A percentile compares a stretch with the other conserved stretches of the same genome.
Evolutionary conservation across 1,140 invertebrate species (phyloP).

Genomic region (Atopsyche davidsoni): DNA sequence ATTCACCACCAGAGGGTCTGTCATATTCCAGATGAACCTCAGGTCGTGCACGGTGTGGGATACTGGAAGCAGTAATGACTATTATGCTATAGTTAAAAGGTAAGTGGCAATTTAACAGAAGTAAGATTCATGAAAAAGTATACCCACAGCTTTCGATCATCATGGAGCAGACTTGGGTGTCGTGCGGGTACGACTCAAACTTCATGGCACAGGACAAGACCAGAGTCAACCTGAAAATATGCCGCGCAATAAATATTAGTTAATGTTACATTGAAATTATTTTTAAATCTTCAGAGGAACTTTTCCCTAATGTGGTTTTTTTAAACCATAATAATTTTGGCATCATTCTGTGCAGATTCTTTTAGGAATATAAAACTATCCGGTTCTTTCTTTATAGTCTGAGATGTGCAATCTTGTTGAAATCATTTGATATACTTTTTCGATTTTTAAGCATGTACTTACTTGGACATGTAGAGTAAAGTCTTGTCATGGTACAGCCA

Average conservation of each 20-base stretch:
- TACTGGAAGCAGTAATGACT: conserved; percentile 51
- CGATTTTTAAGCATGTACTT: conserved; percentile 39
- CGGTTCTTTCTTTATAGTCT: no score
- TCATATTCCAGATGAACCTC: conserved; percentile 83
- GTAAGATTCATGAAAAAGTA: conserved; percentile 17
- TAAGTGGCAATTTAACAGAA: no score
- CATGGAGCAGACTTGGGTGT: conserved; percentile 85
- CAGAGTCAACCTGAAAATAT: conserved; percentile 69
- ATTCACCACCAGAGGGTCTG: conserved; percentile 79
- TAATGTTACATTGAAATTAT: no score
- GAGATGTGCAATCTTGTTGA: no score
- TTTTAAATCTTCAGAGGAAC: no score
- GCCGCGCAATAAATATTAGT: no score
- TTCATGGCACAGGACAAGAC: conserved; percentile 90
- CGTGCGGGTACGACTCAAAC: conserved; percentile 86
- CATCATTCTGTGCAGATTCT: no score
- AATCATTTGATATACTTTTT: no score
- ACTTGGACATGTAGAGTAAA: conserved; percentile 87
- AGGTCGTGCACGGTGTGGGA: conserved; percentile 79
- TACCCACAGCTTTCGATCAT: conserved; percentile 86
- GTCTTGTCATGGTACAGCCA: conserved; percentile 90
- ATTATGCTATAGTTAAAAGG: neutral
- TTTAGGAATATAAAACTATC: no score
- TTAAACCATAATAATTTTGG: no score
- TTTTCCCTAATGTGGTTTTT: no score